Percentiles rank a stretch among this genome's conserved stretches.
phyloP scores from a whole-genome alignment of 2,113 vertebrate genomes.

The Callospermophilus lateralis region DNA sequence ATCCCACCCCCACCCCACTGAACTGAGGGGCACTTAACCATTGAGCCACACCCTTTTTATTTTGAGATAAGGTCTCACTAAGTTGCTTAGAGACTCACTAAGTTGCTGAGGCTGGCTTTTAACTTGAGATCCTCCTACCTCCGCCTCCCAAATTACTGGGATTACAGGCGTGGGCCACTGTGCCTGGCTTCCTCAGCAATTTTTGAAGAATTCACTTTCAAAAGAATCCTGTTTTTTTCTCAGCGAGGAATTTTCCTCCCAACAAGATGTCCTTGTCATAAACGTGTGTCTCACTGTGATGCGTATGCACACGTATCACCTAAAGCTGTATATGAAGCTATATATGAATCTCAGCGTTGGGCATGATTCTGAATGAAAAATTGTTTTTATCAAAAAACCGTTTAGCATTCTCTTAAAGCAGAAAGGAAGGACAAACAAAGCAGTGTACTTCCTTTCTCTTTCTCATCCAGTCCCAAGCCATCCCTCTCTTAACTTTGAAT shows the following conservation, averaged over 20 bases:
- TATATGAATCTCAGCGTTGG: not conserved
- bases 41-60: too few relatives aligned
- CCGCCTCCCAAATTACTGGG: too few relatives aligned
- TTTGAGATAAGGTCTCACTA: too few relatives aligned
- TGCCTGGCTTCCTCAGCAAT: too few relatives aligned
- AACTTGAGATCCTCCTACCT: too few relatives aligned
- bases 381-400: not conserved
- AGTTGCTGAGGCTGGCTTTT: too few relatives aligned
- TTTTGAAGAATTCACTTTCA: conserved; percentile 8
- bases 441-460: not conserved
- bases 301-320: not conserved
- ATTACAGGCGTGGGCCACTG: too few relatives aligned
- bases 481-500: not conserved
- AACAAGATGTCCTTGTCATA: not conserved
- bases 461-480: not conserved
- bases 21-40: too few relatives aligned
- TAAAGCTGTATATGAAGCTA: not conserved
- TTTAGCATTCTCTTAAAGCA: not conserved
- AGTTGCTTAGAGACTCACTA: too few relatives aligned
- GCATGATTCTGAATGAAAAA: not conserved
- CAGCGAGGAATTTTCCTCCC: not conserved
- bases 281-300: not conserved
- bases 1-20: too few relatives aligned
- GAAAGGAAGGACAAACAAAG: not conserved
- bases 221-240: not conserved